Percentiles rank a stretch among this genome's conserved stretches.
Evolutionary conservation across 2,113 vertebrate genomes (phyloP).

Genomic region (Proteles cristata): DNA sequence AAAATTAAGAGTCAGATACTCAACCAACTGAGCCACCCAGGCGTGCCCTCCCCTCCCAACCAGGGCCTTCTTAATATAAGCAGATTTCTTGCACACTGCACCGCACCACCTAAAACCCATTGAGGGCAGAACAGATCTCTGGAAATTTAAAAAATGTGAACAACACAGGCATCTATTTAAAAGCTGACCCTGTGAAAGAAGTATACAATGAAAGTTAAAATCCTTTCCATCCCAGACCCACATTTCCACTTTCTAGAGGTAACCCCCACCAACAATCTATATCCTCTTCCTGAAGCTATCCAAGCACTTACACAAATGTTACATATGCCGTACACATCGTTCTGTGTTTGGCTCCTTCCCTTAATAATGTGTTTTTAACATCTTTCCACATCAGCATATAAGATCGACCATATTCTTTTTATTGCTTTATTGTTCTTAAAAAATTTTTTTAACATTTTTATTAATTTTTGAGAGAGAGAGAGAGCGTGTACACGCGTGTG

Average conservation of each 20-base stretch:
- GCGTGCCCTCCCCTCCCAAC: no score
- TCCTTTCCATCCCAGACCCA: neutral
- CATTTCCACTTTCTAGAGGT: neutral
- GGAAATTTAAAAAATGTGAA: neutral
- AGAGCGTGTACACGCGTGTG: no score
- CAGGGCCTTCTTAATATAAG: neutral
- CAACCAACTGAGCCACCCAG: no score
- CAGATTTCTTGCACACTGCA: neutral
- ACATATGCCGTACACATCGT: fast-evolving
- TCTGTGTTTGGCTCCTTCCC: neutral
- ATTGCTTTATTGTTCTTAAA: no score
- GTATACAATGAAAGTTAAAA: neutral
- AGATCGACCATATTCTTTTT: neutral
- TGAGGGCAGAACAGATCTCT: neutral
- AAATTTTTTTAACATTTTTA: no score
- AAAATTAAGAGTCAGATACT: no score
- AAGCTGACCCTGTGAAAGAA: neutral
- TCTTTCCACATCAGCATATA: neutral
- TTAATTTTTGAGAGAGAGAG: no score
- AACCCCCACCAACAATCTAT: neutral
- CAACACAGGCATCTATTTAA: neutral
- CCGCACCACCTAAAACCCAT: neutral
- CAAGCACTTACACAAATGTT: fast-evolving
- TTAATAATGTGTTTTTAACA: neutral
- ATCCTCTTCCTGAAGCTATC: no score